Evolutionary conservation across 2,113 vertebrate genomes (phyloP), one percentile per base, ranked within the genome.

Genomic region (Varanus salvator): DNA sequence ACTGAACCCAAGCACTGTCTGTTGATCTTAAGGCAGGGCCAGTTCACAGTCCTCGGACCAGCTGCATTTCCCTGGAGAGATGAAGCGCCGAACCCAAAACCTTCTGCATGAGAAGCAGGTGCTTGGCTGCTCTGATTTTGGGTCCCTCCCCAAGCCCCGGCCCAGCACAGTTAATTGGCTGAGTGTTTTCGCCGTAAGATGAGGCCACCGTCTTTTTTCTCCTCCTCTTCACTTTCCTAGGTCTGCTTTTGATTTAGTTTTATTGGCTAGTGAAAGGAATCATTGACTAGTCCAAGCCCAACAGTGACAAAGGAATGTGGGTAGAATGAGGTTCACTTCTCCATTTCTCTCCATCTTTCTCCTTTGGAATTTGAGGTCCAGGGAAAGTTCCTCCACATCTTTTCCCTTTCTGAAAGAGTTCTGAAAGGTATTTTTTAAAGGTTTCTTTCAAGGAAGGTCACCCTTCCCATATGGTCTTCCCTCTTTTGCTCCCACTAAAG

Each of bases 191-290:
- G 84, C 85, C 93, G 92, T 84, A 82, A 91, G 93, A 93, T 85
- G 87, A 90, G 93, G 93, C 68, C n/a, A 91, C 91, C 74, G 2
- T 90, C 87, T 72, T 87, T 82, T 44, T 91, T 27, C 91, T 84
- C 92, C 94, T 84, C 92, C 87, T 87, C 86, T 91, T 94, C 86
- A 90, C 90, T 88, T 94, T 89, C 88, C 93, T 86, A 95, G 95
- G 95, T 95, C 94, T 93, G 94, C 96, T 96, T 97, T 95, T 89
- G 94, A 95, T 97, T 96, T 94, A 92, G 93, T 96, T 97, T 96
- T 96, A 96, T 96, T 96, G 96, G 96, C 94, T 92, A 95, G 94
- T 97, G 96, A 96, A 97, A 97, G 96, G 97, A 97, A 96, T 96
- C 96, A 95, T 96, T 96, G 95, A 96, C 95, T 96, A 96, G 96